Base-by-base conservation (phyloP, 1,140 invertebrate genomes). In the Polypedilum vanderplanki region DNA sequence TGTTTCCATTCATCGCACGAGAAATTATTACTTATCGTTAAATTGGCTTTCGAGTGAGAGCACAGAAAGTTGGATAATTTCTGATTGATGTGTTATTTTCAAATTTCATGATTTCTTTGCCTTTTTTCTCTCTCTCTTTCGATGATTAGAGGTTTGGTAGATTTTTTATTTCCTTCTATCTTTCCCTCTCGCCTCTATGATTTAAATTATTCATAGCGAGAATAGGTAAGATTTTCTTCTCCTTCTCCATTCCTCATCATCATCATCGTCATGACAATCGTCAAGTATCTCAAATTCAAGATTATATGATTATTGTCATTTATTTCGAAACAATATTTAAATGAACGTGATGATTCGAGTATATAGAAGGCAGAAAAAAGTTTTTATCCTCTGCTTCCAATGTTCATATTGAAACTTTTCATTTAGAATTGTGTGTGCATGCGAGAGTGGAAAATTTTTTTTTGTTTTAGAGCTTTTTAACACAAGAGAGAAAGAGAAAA, bases 281-380 rank as follows among this genome's bases (percentile, higher is more conserved):
- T 57, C 46, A 57, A 57, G 46, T 57, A 57, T 57, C 46, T 57
- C 46, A 15, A 57, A 57, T 57, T 57, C 46, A 57, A 57, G 46
- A 57, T 57, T 57, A 57, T 57, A 57, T 57, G 46, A 57, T 57
- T 57, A 57, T 57, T 57, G 46, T 57, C 46, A 57, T 57, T 57
- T 57, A 57, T 57, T 57, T 57, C 46, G 46, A 57, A 57, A 57
- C 46, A 57, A 57, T 57, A 57, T 57, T 57, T 57, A 57, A 57
- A 57, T 57, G 46, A 57, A n/a, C 46, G n/a, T 57, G 10, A 57
- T 57, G 46, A 15, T 33, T 33, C 24, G 1, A 33, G 24, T 5
- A 33, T 33, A 33, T 33, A 33, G 46, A 15, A 12, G 8, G 46
- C 12, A 57, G 12, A 57, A 15, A 57, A 57, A 15, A 15, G 15